Percentiles rank a stretch among this genome's conserved stretches.
These are phyloP conservation scores for Triplophysa yarkandensis DNA, from an alignment of 2,797 vertebrate species.

Conservation along the genomic window DNA sequence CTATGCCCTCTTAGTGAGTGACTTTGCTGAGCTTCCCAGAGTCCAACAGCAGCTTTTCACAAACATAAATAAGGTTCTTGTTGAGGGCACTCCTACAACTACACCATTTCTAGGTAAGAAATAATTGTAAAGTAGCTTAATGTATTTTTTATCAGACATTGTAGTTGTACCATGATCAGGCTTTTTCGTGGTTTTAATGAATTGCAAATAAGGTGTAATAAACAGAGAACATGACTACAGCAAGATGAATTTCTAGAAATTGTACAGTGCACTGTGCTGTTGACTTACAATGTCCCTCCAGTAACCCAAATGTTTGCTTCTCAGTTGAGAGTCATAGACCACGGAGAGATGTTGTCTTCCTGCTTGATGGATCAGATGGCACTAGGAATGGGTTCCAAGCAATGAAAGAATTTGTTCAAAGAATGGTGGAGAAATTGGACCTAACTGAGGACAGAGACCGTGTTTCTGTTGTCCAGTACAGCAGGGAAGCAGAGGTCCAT, in stretches of 20 bases:
- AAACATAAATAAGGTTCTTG: not conserved
- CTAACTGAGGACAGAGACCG: constrained; percentile 76
- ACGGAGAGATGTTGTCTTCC: constrained; percentile 84
- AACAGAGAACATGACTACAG: constrained; percentile 45
- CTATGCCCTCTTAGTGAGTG: not conserved
- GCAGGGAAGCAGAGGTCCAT: constrained; percentile 58
- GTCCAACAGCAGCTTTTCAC: not conserved
- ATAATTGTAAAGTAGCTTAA: not conserved
- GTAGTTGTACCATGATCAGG: not conserved
- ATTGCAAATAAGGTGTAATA: constrained; percentile 55
- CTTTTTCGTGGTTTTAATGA: not conserved
- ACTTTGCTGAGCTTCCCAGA: not conserved
- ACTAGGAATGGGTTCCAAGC: constrained; percentile 77
- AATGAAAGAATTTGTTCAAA: constrained; percentile 77
- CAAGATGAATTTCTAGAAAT: not conserved
- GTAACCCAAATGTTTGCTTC: constrained; percentile 43
- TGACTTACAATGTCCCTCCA: constrained; percentile 9
- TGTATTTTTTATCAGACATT: not conserved
- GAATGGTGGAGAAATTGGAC: constrained; percentile 71
- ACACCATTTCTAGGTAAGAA: not conserved
- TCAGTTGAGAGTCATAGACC: constrained; percentile 28
- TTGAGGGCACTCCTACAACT: not conserved
- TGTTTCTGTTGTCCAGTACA: constrained; percentile 67
- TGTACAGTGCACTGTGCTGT: constrained; percentile 6
- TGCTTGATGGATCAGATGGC: constrained; percentile 76